Conservation (phyloP, 1,140 invertebrate genomes). For the Anastrepha ludens region DNA sequence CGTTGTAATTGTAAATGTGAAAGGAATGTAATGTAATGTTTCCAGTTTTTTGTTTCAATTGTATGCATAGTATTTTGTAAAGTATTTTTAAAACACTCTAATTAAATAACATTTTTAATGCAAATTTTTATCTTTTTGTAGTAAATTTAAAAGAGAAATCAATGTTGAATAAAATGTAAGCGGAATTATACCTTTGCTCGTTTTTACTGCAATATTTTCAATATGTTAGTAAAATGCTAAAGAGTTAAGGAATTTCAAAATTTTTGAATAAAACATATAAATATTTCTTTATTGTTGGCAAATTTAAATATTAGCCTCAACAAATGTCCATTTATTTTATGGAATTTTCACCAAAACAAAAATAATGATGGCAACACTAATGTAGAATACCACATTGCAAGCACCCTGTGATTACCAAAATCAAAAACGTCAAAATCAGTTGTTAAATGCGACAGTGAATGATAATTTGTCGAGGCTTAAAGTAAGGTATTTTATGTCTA, state of each 20-base stretch:
- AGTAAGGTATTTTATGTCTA: neutral
- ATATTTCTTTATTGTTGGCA: no score
- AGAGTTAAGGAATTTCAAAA: no score
- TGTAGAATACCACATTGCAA: neutral
- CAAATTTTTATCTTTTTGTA: slow-evolving; percentile 44
- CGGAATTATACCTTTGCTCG: neutral
- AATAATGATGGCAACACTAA: neutral
- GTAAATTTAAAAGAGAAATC: slow-evolving; percentile 29
- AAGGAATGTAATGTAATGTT: neutral
- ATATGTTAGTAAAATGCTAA: no score
- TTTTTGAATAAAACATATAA: no score
- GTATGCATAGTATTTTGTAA: slow-evolving; percentile 34
- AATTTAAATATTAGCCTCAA: no score
- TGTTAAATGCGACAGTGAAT: slow-evolving; percentile 4
- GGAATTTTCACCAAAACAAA: neutral
- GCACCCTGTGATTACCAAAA: neutral
- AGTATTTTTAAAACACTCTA: slow-evolving; percentile 36
- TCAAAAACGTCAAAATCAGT: slow-evolving; percentile 2
- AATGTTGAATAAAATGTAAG: slow-evolving; percentile 38
- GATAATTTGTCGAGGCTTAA: slow-evolving; percentile 30
- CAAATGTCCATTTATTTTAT: no score
- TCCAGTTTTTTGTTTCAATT: neutral
- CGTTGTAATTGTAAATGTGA: neutral
- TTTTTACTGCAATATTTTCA: neutral
- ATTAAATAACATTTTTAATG: slow-evolving; percentile 17